These are phyloP conservation scores for Zeugodacus cucurbitae DNA, from an alignment of 1,140 invertebrate genomes.

Conservation along the genomic window DNA sequence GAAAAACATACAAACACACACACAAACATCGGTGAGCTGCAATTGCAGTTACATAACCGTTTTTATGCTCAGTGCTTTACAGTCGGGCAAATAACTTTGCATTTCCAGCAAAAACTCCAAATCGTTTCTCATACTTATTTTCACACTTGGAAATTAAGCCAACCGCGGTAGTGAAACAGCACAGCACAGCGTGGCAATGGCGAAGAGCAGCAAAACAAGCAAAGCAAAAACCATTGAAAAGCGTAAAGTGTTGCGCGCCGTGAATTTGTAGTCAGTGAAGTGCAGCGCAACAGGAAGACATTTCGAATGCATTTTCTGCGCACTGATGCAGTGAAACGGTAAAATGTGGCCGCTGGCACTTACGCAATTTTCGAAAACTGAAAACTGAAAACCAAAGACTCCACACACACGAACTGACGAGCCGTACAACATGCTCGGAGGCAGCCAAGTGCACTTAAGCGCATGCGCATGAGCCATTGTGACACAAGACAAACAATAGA, in stretches of 20 bases:
- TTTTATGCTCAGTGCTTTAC: not conserved
- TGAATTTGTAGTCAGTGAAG: slow-evolving; percentile 15
- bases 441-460: not conserved
- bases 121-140: not conserved
- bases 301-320: slow-evolving; percentile 22
- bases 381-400: not conserved
- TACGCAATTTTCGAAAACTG: slow-evolving; percentile 8
- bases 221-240: not conserved
- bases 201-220: not conserved
- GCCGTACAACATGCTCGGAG: not conserved
- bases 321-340: not conserved
- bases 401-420: not conserved
- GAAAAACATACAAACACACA: not conserved
- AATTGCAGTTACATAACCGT: not conserved
- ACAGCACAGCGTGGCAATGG: not conserved
- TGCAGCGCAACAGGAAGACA: slow-evolving; percentile 27
- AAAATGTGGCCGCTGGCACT: not conserved
- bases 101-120: not conserved
- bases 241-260: not conserved
- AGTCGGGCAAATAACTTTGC: not conserved
- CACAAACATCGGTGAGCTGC: not conserved
- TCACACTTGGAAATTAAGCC: slow-evolving; percentile 11
- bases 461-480: not conserved
- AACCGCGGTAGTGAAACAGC: not conserved
- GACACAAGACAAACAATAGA: not conserved